Base-by-base conservation (phyloP, 2,113 vertebrate genomes). In the Malurus alboscapulatus region DNA sequence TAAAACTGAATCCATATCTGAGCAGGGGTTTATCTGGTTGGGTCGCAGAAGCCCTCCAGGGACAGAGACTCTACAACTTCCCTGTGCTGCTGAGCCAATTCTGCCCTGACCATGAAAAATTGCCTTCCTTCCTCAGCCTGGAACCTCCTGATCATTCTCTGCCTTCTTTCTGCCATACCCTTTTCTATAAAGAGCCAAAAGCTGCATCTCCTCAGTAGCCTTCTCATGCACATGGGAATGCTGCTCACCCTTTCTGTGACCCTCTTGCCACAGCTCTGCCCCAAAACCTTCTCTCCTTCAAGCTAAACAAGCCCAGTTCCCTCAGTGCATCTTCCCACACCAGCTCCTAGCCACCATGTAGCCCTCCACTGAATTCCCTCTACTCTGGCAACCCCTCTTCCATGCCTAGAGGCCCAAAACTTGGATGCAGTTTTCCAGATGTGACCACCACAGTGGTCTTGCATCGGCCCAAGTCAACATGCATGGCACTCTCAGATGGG, bases 401-500 rank as follows among this genome's bases (percentile, higher is more conserved):
- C 26, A 12, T 1, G 3, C 16, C n/a, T 13, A 50, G 21, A 14
- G 34, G 8, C 42, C 48, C 21, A 85, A 69, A 82, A 51, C 8
- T 10, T 24, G 18, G 30, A 58, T 21, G 50, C 17, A 66, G 22
- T 36, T 88, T 78, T 82, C 47, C 79, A 83, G 16, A n/a, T 20
- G 24, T 24, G 26, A 61, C 57, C n/a, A 45, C 17, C 21, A 76
- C 14, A 34, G 30, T 21, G 24, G 3, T 45, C 54, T 59, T 44
- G 14, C 20, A 63, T 1, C 0, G 19, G 14, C 14, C 32, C 1
- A 32, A 26, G 21, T 15, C 57, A 50, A 50, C 34, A 18, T 0
- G 0, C 48, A 21, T 0, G 10, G 44, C 0, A 10, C 18, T 8
- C 38, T 12, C 5, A 3, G 65, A 27, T 10, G 13, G 1, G 3